Base-by-base conservation (phyloP, 2,113 vertebrate genomes). In the Aphelocoma coerulescens region DNA sequence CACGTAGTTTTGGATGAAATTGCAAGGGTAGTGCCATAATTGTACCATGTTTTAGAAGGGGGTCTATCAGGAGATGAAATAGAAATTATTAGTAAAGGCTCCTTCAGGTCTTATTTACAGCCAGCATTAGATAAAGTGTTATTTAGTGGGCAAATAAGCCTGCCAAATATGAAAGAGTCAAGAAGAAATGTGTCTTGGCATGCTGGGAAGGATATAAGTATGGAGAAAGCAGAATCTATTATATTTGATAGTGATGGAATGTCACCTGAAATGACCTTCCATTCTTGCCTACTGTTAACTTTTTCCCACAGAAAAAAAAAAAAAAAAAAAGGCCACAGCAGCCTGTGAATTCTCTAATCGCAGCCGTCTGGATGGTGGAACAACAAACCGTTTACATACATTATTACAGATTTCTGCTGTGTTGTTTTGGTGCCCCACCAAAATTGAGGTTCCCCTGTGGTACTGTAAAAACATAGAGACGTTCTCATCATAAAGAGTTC, bases 251-350 rank as follows among this genome's bases (percentile, higher is more conserved):
- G 90, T 8, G 19, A 75, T 76, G 83, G 93, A 95, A 96, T 93
- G 87, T 97, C 1, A 57, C 95, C 95, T 94, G 85, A 94, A 66
- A 86, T 93, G 95, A 96, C 95, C 93, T 69, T 92, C 69, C 48
- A 1, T 78, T 89, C 59, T 88, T 87, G 74, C 54, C 76, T 78
- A 87, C 92, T 92, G 88, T 93, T 95, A 90, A 93, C 66, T 89
- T 96, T 62, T 92, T 91, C 86, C 74, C 88, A 81, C 68, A 41
- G 2, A 55, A 74, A 39, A 39, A 54, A 51, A 28, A 22, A 35
- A 55, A 69, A 63, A 21, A 78, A 44, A 73, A 84, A 75, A 48
- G 4, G 44, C 74, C 69, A 33, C 87, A 62, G 85, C 87, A 62
- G 85, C 59, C 59, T 57, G 32, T n/a, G 75, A 91, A 78, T 69